Percentiles rank a stretch among this genome's conserved stretches.
Evolutionary conservation across 37 sponge, comb jelly and placozoan species (phyloP).

Genomic region (Cliona cf. orientalis): DNA sequence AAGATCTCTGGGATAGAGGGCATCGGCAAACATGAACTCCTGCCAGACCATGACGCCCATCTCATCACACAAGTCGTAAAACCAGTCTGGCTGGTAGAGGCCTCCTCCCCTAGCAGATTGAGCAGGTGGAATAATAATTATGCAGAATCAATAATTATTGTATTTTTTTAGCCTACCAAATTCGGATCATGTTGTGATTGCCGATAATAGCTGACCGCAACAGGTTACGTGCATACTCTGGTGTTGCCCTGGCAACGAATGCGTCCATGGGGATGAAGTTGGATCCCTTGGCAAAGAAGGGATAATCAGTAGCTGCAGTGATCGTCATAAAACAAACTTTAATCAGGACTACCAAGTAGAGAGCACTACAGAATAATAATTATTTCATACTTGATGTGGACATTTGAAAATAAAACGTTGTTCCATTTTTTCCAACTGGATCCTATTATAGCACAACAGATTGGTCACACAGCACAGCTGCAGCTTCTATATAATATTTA

Average conservation of each 20-base stretch:
- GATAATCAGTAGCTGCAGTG: constrained; percentile 27
- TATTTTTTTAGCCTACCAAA: constrained; percentile 67
- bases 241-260: constrained; percentile 78
- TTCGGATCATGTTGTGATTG: constrained; percentile 92
- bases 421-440: constrained; percentile 25
- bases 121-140: no score
- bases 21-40: constrained; percentile 97
- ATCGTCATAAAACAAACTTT: not conserved
- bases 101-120: constrained; percentile 90
- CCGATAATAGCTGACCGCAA: constrained; percentile 70
- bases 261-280: constrained; percentile 95
- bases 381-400: constrained; percentile 22
- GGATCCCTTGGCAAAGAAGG: constrained; percentile 89
- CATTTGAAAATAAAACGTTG: constrained; percentile 81
- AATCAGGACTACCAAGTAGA: not conserved
- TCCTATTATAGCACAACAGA: constrained; percentile 34
- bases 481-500: not conserved
- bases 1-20: constrained; percentile 92
- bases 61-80: constrained; percentile 92
- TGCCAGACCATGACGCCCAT: constrained; percentile 99
- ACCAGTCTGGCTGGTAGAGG: constrained; percentile 92
- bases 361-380: not conserved
- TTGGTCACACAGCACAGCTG: no score
- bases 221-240: constrained; percentile 33
- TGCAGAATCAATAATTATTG: not conserved